Conservation (phyloP, 2,113 vertebrate species). For the mouse (Mus musculus) region GRCm39 chr1:131445501-131446000, state of each 20-base stretch:
- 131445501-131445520: slow-evolving; percentile 29
- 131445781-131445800: neutral
- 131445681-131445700: neutral
- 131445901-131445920: slow-evolving; percentile 41
- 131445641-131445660: slow-evolving; percentile 1
- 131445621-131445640: slow-evolving; percentile 48
- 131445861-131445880: neutral
- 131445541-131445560: slow-evolving; percentile 19
- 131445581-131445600: neutral
- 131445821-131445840: neutral
- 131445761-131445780: slow-evolving; percentile 13
- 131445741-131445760: neutral
- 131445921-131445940: neutral
- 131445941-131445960: slow-evolving; percentile 19
- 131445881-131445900: neutral
- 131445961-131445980: neutral
- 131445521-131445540: neutral
- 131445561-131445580: slow-evolving; percentile 50
- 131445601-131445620: slow-evolving; percentile 26
- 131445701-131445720: slow-evolving; percentile 9
- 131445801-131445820: neutral
- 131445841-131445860: neutral
- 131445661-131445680: slow-evolving; percentile 11
- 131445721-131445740: neutral
- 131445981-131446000: neutral